Base-by-base conservation (phyloP, 1,140 invertebrate species). In the Drosophila navojoa region DNA sequence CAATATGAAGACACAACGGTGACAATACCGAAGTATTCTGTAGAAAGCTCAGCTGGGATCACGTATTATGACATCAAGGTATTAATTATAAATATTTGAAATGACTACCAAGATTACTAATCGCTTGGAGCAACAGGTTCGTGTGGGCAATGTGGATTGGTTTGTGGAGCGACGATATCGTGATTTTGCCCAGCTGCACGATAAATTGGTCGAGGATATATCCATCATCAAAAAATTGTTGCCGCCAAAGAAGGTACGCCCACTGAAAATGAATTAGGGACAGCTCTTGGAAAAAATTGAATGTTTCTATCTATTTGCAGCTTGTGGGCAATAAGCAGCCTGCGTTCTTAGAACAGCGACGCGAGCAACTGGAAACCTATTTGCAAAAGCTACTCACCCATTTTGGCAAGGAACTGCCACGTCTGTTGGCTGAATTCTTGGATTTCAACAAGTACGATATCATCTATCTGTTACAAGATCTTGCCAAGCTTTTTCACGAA, bases 121-220 rank as follows among this genome's bases (percentile, higher is more conserved):
- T 15, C 4, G 54, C 9, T 42, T 60, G 1, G 0, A 15, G 7
- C 19, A 44, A 58, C 6, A 73, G 71, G 93, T 97, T 29, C 93
- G 92, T 52, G 93, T 98, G 15, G 95, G 94, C 1, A 92, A 94
- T 47, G 94, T 96, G 71, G 94, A 94, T 50, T 99, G 98, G 98
- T 94, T 93, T 45, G 95, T 98, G 1, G 95, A 94, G 76, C 96
- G 97, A 87, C 94, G 97, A 54, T 99, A 98, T 92, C 97, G 95
- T 87, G 97, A 98, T 77, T 99, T 99, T 92, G 95, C 95, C 58
- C 96, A 97, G 45, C 93, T 99, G 5, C 96, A 99, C 90, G 96
- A 97, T 13, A 95, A 95, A 85, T 93, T 98, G 6, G 95, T 97
- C 78, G 92, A 19, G 4, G 96, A 97, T 75, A 95, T 96, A 90